phyloP scores from a whole-genome alignment of 2,797 vertebrate genomes.

The Urosaurus nigricauda region DNA sequence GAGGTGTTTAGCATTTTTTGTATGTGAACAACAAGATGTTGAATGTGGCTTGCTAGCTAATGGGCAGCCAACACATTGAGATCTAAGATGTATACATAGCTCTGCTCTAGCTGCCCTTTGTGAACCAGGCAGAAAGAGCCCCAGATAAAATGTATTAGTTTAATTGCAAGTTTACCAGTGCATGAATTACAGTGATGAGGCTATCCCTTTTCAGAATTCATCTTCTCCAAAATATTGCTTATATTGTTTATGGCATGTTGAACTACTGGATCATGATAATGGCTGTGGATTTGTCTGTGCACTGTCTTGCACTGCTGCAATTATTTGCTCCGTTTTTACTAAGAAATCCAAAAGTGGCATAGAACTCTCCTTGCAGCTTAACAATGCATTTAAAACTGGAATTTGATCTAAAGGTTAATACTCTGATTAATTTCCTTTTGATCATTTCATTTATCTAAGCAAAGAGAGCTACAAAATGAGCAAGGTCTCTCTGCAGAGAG shows the following conservation, averaged over 20 bases:
- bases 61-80: neutral
- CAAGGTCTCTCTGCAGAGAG: neutral
- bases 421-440: neutral
- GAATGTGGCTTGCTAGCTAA: neutral
- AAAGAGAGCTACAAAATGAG: neutral
- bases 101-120: neutral
- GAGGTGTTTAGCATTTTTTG: neutral
- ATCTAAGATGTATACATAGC: no score
- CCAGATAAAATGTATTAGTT: neutral
- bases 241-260: neutral
- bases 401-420: neutral
- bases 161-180: neutral
- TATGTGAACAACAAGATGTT: neutral
- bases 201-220: neutral
- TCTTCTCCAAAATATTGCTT: neutral
- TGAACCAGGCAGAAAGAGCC: neutral
- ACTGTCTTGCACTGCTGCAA: neutral
- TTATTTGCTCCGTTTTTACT: neutral
- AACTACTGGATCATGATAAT: neutral
- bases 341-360: neutral
- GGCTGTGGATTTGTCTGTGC: neutral
- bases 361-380: neutral
- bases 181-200: neutral
- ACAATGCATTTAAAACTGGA: neutral
- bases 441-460: neutral